A percentile compares a stretch with the other conserved stretches of the same genome.
Evolutionary conservation across 2,888 invertebrate genomes (phyloP).

Genomic region (Hemaris fuciformis): DNA sequence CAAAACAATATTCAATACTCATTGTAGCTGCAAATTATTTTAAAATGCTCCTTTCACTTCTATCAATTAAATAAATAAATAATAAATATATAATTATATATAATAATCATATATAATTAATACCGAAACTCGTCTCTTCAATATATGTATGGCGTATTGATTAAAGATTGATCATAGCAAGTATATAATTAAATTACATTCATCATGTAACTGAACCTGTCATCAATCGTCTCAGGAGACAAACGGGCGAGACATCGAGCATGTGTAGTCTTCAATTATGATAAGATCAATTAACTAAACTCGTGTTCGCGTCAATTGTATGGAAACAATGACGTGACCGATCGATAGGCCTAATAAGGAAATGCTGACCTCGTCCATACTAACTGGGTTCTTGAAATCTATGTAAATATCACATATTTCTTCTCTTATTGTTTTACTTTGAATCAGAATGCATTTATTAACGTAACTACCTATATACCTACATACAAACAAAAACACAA

Average conservation of each 20-base stretch:
- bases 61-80: no score
- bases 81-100: no score
- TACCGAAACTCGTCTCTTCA: no score
- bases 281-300: slow-evolving; percentile 29
- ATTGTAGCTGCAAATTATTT: no score
- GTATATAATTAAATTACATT: not conserved
- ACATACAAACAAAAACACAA: no score
- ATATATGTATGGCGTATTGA: no score
- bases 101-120: no score
- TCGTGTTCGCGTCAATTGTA: not conserved
- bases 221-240: not conserved
- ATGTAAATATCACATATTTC: not conserved
- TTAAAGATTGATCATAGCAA: not conserved
- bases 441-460: no score
- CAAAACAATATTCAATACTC: no score
- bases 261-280: slow-evolving; percentile 22
- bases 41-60: no score
- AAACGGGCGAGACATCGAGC: not conserved
- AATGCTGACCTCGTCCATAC: not conserved
- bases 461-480: no score
- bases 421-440: not conserved
- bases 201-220: not conserved
- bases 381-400: not conserved
- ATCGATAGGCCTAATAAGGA: not conserved
- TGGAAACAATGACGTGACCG: not conserved